phyloP scores from a whole-genome alignment of 2,888 invertebrate species.

The Drosophila ezoana region DNA sequence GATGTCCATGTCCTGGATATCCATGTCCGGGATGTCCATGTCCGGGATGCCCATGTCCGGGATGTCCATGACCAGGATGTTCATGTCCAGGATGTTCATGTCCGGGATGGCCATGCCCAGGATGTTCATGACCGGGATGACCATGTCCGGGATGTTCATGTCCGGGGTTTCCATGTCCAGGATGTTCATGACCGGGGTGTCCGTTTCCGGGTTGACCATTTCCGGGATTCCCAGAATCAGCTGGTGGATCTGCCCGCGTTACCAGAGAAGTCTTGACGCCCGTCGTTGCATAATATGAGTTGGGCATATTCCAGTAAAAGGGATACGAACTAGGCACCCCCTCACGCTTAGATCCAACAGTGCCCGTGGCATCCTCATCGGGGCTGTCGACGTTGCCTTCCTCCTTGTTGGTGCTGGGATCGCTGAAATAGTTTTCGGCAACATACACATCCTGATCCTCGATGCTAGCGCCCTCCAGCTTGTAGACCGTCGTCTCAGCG shows the following conservation, averaged over 20 bases:
- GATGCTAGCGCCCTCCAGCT: background rate
- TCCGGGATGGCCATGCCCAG: background rate
- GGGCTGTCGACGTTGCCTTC: background rate
- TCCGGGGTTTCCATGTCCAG: background rate
- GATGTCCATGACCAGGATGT: background rate
- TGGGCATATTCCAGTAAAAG: background rate
- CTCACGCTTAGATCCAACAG: background rate
- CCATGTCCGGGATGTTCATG: background rate
- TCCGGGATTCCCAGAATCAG: background rate
- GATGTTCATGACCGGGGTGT: background rate
- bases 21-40: background rate
- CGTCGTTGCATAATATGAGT: background rate
- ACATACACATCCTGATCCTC: conserved; percentile 13
- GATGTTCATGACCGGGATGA: background rate
- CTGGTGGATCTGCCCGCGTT: background rate
- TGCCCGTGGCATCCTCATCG: background rate
- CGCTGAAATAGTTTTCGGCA: background rate
- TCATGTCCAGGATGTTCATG: background rate
- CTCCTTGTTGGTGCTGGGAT: background rate
- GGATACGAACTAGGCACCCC: background rate
- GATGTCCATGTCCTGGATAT: background rate
- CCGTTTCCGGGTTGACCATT: background rate
- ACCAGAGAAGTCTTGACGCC: background rate
- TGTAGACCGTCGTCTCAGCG: background rate
- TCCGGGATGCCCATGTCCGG: background rate